A percentile compares a stretch with the other conserved stretches of the same genome.
phyloP scores from a whole-genome alignment of 2,888 invertebrate species.

The Ophion costatus region DNA sequence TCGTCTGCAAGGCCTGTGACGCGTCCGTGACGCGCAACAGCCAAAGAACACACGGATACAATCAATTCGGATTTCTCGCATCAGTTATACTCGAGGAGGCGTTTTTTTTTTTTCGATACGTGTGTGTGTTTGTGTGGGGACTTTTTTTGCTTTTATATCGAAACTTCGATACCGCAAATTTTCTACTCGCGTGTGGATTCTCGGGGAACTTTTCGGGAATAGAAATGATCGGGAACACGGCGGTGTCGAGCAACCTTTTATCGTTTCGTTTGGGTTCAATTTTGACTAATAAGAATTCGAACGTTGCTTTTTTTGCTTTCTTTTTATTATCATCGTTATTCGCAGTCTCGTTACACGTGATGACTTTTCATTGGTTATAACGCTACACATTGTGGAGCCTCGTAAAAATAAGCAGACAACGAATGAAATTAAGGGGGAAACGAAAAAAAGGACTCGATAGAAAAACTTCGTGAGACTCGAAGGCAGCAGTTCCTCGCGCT shows the following conservation, averaged over 20 bases:
- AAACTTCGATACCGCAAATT: conserved; percentile 23
- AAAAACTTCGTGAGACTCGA: conserved; percentile 55
- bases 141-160: not conserved
- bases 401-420: conserved; percentile 16
- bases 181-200: conserved; percentile 6
- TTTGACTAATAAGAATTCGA: conserved; percentile 47
- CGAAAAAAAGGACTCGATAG: conserved; percentile 52
- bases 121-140: conserved; percentile 23
- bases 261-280: conserved; percentile 2
- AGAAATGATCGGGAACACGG: conserved; percentile 34
- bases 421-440: conserved; percentile 35
- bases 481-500: conserved; percentile 27
- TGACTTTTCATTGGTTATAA: conserved; percentile 30
- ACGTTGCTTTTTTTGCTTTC: conserved; percentile 5
- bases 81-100: conserved; percentile 55
- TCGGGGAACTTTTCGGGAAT: conserved; percentile 28
- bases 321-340: conserved; percentile 48
- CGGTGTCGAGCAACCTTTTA: conserved; percentile 40
- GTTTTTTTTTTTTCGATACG: conserved; percentile 21
- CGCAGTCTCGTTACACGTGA: conserved; percentile 58
- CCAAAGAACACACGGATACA: conserved; percentile 80
- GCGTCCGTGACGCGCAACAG: conserved; percentile 82
- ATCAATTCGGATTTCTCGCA: conserved; percentile 71
- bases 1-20: conserved; percentile 88
- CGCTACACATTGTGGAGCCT: conserved; percentile 23